phyloP scores from a whole-genome alignment of 2,797 vertebrate genomes.

The Acanthurus leucopareius region DNA sequence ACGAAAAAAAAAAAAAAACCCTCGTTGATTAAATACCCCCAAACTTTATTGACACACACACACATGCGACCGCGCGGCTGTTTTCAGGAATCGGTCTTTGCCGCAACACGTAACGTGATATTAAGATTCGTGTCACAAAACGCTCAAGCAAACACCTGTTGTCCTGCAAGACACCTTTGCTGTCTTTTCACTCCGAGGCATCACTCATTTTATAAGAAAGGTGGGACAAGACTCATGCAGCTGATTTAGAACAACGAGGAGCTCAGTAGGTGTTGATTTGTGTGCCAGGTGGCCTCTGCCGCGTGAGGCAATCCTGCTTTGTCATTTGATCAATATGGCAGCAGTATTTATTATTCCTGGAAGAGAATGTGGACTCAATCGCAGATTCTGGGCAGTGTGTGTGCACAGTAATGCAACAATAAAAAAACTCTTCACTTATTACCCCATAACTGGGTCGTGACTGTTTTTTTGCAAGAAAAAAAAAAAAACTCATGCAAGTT shows the following conservation, averaged over 20 bases:
- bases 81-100: neutral
- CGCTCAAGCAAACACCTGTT: slow-evolving; percentile 70
- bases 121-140: slow-evolving; percentile 51
- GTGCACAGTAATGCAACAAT: slow-evolving; percentile 47
- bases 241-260: slow-evolving; percentile 42
- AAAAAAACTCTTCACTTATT: neutral
- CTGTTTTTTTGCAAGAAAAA: neutral
- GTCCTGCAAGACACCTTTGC: slow-evolving; percentile 34
- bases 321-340: slow-evolving; percentile 77
- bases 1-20: neutral
- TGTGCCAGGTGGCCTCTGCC: slow-evolving; percentile 60
- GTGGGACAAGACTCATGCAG: slow-evolving; percentile 17
- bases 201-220: slow-evolving; percentile 18
- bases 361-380: slow-evolving; percentile 59
- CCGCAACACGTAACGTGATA: slow-evolving; percentile 10
- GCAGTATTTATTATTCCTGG: slow-evolving; percentile 75
- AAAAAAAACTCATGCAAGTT: slow-evolving; percentile 10
- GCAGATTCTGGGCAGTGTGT: slow-evolving; percentile 42
- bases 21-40: slow-evolving; percentile 20
- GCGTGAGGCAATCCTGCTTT: slow-evolving; percentile 69
- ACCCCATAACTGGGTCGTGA: slow-evolving; percentile 22
- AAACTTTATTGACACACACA: slow-evolving; percentile 24
- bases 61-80: slow-evolving; percentile 4
- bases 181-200: neutral
- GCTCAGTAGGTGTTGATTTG: slow-evolving; percentile 55